phyloP scores from a whole-genome alignment of 2,888 invertebrate species.

The Phyllotreta striolata region DNA sequence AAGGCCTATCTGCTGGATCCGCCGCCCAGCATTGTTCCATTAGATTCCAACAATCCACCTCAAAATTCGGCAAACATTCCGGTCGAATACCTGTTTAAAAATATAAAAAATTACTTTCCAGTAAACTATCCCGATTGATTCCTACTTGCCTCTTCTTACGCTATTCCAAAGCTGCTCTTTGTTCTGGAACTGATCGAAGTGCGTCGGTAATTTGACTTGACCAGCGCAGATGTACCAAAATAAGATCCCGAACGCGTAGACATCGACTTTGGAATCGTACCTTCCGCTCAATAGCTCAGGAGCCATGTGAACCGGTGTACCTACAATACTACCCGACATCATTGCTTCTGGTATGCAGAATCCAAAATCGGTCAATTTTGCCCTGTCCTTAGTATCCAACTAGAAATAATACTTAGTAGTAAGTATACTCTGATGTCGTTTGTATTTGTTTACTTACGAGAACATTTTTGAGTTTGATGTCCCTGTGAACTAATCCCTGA shows the following conservation, averaged over 20 bases:
- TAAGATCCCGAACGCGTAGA: constrained; percentile 88
- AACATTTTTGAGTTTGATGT: constrained; percentile 91
- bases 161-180: constrained; percentile 88
- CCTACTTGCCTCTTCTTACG: constrained; percentile 76
- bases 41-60: constrained; percentile 81
- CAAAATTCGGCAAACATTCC: constrained; percentile 77
- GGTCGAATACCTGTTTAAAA: constrained; percentile 75
- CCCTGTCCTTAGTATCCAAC: constrained; percentile 75
- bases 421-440: neutral
- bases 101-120: constrained; percentile 10
- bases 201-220: constrained; percentile 77
- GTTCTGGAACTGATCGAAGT: constrained; percentile 83
- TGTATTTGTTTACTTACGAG: constrained; percentile 65
- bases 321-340: constrained; percentile 89
- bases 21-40: constrained; percentile 88
- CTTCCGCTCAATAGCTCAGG: constrained; percentile 84
- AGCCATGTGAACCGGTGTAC: constrained; percentile 91
- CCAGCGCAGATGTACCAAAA: constrained; percentile 93
- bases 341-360: constrained; percentile 91
- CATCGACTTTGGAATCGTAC: constrained; percentile 85
- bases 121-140: neutral
- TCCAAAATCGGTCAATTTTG: constrained; percentile 86
- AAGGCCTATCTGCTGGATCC: constrained; percentile 75
- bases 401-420: constrained; percentile 51
- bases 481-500: constrained; percentile 86